Percentiles rank a stretch among this genome's conserved stretches.
These are phyloP conservation scores for Lutraria lutraria DNA, from an alignment of 2,888 invertebrate genomes.

Conservation along the genomic window DNA sequence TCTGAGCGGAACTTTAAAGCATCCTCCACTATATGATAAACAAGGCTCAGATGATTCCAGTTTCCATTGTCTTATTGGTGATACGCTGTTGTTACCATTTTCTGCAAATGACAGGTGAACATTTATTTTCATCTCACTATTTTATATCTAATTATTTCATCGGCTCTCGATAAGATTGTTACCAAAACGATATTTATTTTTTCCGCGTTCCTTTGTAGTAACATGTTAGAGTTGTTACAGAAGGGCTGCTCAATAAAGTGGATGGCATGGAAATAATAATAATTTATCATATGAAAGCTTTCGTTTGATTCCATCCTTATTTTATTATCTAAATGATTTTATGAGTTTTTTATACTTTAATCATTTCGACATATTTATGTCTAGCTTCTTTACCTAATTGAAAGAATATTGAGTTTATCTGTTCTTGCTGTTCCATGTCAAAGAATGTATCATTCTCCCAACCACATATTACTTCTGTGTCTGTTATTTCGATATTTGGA, in stretches of 20 bases:
- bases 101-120: neutral
- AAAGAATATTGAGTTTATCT: constrained; percentile 41
- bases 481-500: constrained; percentile 23
- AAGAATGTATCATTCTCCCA: constrained; percentile 68
- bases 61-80: constrained; percentile 60
- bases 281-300: too few species aligned
- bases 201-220: too few species aligned
- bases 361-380: too few species aligned
- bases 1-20: constrained; percentile 50
- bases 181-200: too few species aligned
- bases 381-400: constrained; percentile 66
- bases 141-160: too few species aligned
- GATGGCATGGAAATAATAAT: too few species aligned
- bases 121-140: too few species aligned
- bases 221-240: too few species aligned
- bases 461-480: constrained; percentile 42
- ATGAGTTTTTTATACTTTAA: too few species aligned
- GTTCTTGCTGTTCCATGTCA: constrained; percentile 69
- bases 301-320: too few species aligned
- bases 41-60: constrained; percentile 34
- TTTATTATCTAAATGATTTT: neutral
- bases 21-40: constrained; percentile 28
- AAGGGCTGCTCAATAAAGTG: too few species aligned
- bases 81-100: constrained; percentile 27
- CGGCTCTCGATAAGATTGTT: too few species aligned